Conservation (phyloP, 1,140 invertebrate species). For the Drosophila mauritiana region DNA sequence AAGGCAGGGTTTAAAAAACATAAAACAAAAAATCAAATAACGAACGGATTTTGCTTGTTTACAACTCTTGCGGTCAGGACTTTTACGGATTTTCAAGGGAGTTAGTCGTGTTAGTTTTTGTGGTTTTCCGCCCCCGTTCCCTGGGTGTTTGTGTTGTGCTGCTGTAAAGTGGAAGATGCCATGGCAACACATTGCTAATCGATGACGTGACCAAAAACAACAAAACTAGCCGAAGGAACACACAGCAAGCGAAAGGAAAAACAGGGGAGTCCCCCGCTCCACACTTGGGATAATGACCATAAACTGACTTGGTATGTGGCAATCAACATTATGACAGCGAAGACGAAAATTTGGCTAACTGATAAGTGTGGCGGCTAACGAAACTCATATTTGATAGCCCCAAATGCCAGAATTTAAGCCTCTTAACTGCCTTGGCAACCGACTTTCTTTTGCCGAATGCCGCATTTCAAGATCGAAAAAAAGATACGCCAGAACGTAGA, state of each 20-base stretch:
- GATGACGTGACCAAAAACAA: conserved; percentile 77
- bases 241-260: conserved; percentile 1
- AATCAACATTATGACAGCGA: conserved; percentile 44
- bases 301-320: conserved; percentile 66
- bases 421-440: conserved; percentile 18
- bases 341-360: conserved; percentile 27
- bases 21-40: conserved; percentile 13
- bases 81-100: conserved; percentile 52
- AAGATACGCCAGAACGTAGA: conserved; percentile 39
- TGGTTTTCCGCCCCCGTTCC: conserved; percentile 27
- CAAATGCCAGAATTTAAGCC: conserved; percentile 9
- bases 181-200: conserved; percentile 82
- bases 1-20: conserved; percentile 7
- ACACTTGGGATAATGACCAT: conserved; percentile 80
- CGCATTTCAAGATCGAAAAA: conserved; percentile 37
- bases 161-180: conserved; percentile 65
- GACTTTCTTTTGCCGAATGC: conserved; percentile 22
- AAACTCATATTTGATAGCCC: conserved; percentile 53
- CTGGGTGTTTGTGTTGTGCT: conserved; percentile 60
- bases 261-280: conserved; percentile 6
- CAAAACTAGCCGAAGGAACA: conserved; percentile 19
- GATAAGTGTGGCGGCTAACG: conserved; percentile 25
- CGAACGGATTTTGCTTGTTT: conserved; percentile 57
- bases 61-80: conserved; percentile 55
- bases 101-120: conserved; percentile 44